Evolutionary conservation across 2,888 invertebrate genomes (phyloP).

Genomic region (Drosophila vallismaia): DNA sequence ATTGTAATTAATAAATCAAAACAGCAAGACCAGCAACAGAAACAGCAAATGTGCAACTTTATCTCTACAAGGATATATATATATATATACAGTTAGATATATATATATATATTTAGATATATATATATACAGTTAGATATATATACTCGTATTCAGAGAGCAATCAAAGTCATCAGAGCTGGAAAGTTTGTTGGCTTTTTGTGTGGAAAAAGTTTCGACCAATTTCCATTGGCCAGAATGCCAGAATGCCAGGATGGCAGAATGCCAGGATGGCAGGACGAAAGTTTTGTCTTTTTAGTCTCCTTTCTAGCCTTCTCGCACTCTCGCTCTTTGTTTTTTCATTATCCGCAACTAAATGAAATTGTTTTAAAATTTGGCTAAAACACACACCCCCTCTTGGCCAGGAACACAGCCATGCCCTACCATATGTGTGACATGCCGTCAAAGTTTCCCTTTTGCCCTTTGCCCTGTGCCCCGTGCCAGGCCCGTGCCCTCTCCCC

Average conservation of each 20-base stretch:
- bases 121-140: neutral
- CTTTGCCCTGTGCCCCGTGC: constrained; percentile 14
- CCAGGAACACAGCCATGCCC: too few species aligned
- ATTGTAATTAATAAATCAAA: constrained; percentile 76
- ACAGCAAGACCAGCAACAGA: constrained; percentile 52
- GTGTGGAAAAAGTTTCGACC: constrained; percentile 39
- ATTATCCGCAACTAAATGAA: constrained; percentile 49
- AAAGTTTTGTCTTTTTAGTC: constrained; percentile 57
- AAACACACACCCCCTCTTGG: constrained; percentile 13
- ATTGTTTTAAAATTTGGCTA: constrained; percentile 65
- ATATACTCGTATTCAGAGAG: constrained; percentile 4
- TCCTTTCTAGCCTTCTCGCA: too few species aligned
- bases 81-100: neutral
- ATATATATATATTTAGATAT: neutral
- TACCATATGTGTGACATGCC: constrained; percentile 5
- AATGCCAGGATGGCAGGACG: constrained; percentile 35
- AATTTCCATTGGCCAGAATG: constrained; percentile 44
- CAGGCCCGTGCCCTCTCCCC: constrained; percentile 15
- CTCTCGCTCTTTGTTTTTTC: constrained; percentile 7
- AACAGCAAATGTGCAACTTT: constrained; percentile 30
- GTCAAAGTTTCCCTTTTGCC: constrained; percentile 12
- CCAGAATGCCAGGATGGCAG: too few species aligned
- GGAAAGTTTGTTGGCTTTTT: neutral
- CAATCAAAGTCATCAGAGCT: constrained; percentile 33
- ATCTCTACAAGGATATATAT: neutral